Conservation (phyloP, 1,140 invertebrate species). For the Lamellibrachia luymesi region DNA sequence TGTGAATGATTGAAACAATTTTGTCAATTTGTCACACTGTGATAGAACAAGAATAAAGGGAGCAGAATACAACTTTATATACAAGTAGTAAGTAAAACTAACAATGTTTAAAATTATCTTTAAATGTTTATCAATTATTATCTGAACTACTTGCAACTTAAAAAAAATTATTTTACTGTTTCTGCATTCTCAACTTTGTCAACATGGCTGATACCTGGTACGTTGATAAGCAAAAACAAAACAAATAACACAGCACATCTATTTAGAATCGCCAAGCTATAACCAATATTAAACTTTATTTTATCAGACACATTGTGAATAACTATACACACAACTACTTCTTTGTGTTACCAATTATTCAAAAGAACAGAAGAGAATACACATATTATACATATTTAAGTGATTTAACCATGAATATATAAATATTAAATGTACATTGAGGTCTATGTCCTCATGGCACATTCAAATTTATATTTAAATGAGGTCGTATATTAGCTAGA, state of each 20-base stretch:
- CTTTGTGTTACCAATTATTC: not conserved
- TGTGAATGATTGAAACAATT: not conserved
- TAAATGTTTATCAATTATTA: not conserved
- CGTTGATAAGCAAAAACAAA: not conserved
- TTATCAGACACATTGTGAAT: not conserved
- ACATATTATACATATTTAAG: not conserved
- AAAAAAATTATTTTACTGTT: not conserved
- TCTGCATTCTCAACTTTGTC: not conserved
- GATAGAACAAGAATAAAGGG: not conserved
- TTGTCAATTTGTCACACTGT: not conserved
- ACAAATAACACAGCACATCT: not conserved
- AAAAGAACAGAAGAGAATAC: not conserved
- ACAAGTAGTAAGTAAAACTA: not conserved
- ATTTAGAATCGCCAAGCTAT: not conserved
- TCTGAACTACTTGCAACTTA: not conserved
- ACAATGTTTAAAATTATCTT: not conserved
- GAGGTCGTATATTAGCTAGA: not conserved
- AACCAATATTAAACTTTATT: not conserved
- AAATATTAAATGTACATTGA: not conserved
- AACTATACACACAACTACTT: not conserved
- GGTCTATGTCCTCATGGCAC: not conserved
- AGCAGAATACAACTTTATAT: not conserved
- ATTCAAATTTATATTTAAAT: not conserved
- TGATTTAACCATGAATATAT: not conserved
- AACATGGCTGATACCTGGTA: too few species aligned